A percentile compares a stretch with the other conserved stretches of the same genome.
phyloP scores from a whole-genome alignment of 2,888 invertebrate genomes.

The Cancer borealis region DNA sequence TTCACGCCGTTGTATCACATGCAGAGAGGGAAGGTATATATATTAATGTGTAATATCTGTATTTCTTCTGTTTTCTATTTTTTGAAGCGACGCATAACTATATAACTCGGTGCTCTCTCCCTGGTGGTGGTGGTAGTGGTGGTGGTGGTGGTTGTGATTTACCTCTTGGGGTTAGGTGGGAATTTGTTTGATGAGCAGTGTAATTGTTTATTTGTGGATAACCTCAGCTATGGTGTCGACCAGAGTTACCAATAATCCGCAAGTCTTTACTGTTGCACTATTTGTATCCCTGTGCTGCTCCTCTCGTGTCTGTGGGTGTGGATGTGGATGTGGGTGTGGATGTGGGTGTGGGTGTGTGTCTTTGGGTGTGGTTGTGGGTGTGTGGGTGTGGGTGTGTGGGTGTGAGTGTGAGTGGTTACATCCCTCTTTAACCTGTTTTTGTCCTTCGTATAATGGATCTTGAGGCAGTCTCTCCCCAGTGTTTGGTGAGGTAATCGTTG shows the following conservation, averaged over 20 bases:
- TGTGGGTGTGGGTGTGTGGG: no score
- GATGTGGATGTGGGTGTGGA: no score
- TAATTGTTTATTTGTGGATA: background rate
- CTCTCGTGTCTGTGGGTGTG: background rate
- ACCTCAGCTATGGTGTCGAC: background rate
- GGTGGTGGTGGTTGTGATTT: background rate
- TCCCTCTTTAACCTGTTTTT: background rate
- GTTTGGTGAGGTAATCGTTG: background rate
- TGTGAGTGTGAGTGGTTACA: no score
- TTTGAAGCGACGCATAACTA: no score
- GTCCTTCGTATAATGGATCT: background rate
- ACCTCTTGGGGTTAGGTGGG: background rate
- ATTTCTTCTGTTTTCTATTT: background rate
- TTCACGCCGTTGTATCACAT: no score
- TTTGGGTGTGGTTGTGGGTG: no score
- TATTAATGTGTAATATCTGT: no score
- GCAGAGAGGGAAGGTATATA: no score
- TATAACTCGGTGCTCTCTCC: no score
- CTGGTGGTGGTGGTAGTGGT: background rate
- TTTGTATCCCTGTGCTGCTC: background rate
- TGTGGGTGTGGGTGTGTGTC: no score
- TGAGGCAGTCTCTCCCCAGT: background rate
- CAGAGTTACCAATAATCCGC: no score
- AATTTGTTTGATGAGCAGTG: background rate
- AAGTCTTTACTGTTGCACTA: background rate